Evolutionary conservation across 2,888 invertebrate species (phyloP).

Genomic region (Allolobophora icterica): DNA sequence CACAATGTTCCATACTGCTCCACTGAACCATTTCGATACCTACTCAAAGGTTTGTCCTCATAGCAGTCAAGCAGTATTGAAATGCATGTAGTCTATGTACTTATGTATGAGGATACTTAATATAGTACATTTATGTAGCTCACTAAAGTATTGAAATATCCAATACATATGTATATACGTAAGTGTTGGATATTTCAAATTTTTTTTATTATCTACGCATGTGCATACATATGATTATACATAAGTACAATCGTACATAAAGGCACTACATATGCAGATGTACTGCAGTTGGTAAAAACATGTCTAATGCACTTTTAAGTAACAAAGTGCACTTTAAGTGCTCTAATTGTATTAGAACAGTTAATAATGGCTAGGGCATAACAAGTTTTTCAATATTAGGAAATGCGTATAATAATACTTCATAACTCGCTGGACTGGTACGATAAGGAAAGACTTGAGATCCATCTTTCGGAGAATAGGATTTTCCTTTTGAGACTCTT

Average conservation of each 20-base stretch:
- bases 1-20: background rate
- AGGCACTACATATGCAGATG: background rate
- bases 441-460: conserved; percentile 96
- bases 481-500: conserved; percentile 96
- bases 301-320: background rate
- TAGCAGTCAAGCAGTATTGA: background rate
- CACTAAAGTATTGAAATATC: background rate
- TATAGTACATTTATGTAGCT: too few species aligned
- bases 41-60: background rate
- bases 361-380: background rate
- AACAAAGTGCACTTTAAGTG: background rate
- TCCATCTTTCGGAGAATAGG: conserved; percentile 90
- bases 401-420: conserved; percentile 68
- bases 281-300: background rate
- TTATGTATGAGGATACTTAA: too few species aligned
- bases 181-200: too few species aligned
- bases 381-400: conserved; percentile 35
- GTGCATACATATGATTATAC: too few species aligned
- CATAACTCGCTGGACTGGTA: conserved; percentile 94
- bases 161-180: background rate
- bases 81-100: too few species aligned
- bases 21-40: background rate
- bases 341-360: background rate
- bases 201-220: too few species aligned
- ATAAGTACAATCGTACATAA: background rate